phyloP scores from a whole-genome alignment of 64 coral and sea anemone species.

The Anthopleura sola region DNA sequence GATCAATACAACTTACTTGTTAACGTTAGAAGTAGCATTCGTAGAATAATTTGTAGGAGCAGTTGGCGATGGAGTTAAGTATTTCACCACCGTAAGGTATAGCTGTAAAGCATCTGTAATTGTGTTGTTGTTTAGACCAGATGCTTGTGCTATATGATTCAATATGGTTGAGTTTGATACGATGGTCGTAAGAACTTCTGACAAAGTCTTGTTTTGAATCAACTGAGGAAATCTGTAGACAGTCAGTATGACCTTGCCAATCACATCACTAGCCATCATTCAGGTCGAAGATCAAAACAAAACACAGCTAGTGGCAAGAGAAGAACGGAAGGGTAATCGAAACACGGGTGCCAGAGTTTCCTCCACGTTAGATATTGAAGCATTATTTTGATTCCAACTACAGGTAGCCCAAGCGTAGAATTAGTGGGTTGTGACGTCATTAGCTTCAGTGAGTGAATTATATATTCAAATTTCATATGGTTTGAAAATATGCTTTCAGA shows the following conservation, averaged over 20 bases:
- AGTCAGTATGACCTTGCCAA: constrained; percentile 6
- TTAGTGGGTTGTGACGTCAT: no score
- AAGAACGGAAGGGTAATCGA: no score
- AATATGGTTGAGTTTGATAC: constrained; percentile 2
- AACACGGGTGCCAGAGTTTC: no score
- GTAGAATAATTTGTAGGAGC: neutral
- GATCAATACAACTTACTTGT: neutral
- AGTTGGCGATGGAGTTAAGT: neutral
- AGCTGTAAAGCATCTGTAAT: neutral
- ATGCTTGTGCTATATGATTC: neutral
- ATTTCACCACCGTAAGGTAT: neutral
- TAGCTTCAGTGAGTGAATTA: no score
- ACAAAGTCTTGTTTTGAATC: constrained; percentile 11
- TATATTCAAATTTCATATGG: no score
- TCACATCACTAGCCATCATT: neutral
- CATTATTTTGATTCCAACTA: no score
- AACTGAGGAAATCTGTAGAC: constrained; percentile 3
- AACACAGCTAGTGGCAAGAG: no score
- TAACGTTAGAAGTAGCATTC: neutral
- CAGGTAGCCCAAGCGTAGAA: no score
- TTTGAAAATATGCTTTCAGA: no score
- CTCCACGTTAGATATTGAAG: no score
- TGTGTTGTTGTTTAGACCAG: neutral
- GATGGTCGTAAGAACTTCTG: neutral
- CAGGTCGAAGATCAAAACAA: no score